Evolutionary conservation across 2,113 vertebrate genomes (phyloP), one percentile per base, ranked within the genome.

Genomic region (Alethe diademata): DNA sequence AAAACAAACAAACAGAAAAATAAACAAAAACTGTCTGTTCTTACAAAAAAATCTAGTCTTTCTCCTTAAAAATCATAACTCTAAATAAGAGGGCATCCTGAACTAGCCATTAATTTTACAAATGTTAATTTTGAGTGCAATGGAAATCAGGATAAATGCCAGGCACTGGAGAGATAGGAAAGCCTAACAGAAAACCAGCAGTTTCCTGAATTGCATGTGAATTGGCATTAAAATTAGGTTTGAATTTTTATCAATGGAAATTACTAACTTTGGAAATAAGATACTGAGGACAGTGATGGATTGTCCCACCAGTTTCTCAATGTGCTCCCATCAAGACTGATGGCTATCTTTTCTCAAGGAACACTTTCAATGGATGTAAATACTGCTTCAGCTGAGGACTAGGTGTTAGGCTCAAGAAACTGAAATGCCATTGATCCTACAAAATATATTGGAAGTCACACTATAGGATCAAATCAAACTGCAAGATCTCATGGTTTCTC

Each of bases 1-100:
- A 23, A 48, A 48, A 24, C 11, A 24, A 24, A 24, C 3, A 24
- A 48, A 48, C 23, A 13, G 24, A 48, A 24, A 23, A 25, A 14
- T 8, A 26, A 26, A 15, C 25, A 51, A 51, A 26, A 28, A 26
- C 13, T 33, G 1, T 38, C 12, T 0, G 0, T 12, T 56, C 14
- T 50, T 51, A n/a, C 8, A 50, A 35, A 79, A 82, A 43, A 64
- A 23, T 24, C 4, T 16, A 64, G 38, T 1, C 4, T 22, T 28
- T 79, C 5, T 75, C 16, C 43, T 61, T 47, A 23, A 86, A 76
- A 76, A 54, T 14, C 10, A 26, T 25, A 6, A 11, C 24, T 61
- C 4, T 65, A 25, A 57, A 79, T 62, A 20, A 19, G 6, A 56
- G 4, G 6, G 2, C 26, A 51, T 58, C 40, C 5, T 47, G 50